Evolutionary conservation across 2,113 vertebrate species (phyloP), one percentile per base, ranked within the genome.

Genomic region (Himantopus leucocephalus): DNA sequence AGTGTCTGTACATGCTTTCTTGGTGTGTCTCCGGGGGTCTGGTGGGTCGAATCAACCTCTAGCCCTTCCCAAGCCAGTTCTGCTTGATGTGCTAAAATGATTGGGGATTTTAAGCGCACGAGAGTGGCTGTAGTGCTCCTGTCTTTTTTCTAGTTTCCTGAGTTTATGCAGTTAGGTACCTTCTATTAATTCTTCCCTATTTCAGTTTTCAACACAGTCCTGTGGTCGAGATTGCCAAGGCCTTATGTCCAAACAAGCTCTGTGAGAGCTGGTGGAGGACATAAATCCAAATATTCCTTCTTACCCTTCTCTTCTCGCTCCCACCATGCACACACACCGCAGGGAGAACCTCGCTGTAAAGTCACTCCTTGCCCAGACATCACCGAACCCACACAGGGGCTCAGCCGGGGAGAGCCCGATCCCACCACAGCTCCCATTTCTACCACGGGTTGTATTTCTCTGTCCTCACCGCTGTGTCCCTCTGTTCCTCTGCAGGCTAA

Each of bases 401-500:
- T 71, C 10, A 20, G 3, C n/a, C 3, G 4, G 18, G 12, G 37
- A 27, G 7, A 60, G 3, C 11, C 62, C 0, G 3, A 37, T n/a
- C 26, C 35, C 26, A 20, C 16, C 32, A 10, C 0, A 2, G 14
- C 14, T 8, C n/a, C 53, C 2, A 2, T 22, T 47, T 55, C n/a
- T 32, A 6, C 34, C 14, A 2, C 0, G 4, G 75, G 13, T 24
- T 26, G 16, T 4, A 2, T 89, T 67, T 90, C 41, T 45, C 48
- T 30, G 9, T 24, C 56, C 34, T 95, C 90, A 96, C 62, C 1
- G 0, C 3, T 18, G 2, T 35, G 2, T 12, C 26, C 3, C 19
- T 74, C 30, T 52, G 15, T 74, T 64, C 30, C 76, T 50, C 50
- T 8, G 18, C 96, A 99, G 99, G 98, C 98, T 99, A 98, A 99